A percentile compares a stretch with the other conserved stretches of the same genome.
Conservation (phyloP, 23 tunicate species). For the Corella eumyota region DNA sequence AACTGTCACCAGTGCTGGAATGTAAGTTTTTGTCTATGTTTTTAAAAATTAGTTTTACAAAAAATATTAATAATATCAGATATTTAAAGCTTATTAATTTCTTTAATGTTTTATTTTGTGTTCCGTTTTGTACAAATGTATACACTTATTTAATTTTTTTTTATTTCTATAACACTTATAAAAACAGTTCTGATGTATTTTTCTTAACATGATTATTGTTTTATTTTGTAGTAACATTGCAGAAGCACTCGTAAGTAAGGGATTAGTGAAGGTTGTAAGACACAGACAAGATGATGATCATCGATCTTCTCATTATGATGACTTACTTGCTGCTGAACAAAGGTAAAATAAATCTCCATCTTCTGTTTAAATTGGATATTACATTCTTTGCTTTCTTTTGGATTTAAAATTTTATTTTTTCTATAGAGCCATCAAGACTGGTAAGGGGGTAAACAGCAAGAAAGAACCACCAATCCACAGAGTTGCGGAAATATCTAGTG, state of each 20-base stretch:
- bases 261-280: conserved; percentile 79
- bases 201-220: too few relatives aligned
- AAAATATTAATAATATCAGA: background rate
- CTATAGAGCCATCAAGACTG: conserved; percentile 69
- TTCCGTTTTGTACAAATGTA: background rate
- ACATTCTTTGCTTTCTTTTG: background rate
- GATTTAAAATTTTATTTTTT: background rate
- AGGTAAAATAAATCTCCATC: conserved; percentile 31
- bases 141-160: too few relatives aligned
- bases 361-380: too few relatives aligned
- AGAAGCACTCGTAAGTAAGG: conserved; percentile 93
- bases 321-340: conserved; percentile 86
- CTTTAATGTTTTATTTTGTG: background rate
- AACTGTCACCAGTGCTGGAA: conserved; percentile 64
- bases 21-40: conserved; percentile 73
- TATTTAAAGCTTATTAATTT: background rate
- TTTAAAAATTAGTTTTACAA: background rate
- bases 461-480: conserved; percentile 65
- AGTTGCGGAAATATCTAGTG: conserved; percentile 87
- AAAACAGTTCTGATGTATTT: too few relatives aligned
- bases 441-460: conserved; percentile 88
- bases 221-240: conserved; percentile 56
- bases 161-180: too few relatives aligned
- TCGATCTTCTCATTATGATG: conserved; percentile 79
- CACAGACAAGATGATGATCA: conserved; percentile 94